Evolutionary conservation across 2,113 vertebrate species (phyloP).

Genomic region (Octodon degus): DNA sequence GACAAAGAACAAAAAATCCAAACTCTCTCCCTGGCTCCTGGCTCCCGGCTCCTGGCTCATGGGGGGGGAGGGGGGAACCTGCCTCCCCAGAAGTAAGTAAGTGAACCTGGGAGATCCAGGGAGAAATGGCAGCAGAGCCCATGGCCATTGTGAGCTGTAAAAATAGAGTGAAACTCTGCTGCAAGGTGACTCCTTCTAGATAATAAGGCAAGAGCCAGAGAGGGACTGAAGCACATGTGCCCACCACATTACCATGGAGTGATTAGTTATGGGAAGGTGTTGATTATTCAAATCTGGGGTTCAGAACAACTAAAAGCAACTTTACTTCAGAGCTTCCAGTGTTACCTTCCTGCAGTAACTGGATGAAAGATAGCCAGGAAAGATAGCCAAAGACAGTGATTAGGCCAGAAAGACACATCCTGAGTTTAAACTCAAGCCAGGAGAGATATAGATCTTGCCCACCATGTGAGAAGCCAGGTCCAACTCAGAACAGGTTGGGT

Average conservation of each 20-base stretch:
- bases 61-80: background rate
- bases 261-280: background rate
- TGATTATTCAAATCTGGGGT: background rate
- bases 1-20: background rate
- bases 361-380: background rate
- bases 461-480: background rate
- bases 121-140: background rate
- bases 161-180: background rate
- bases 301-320: background rate
- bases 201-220: background rate
- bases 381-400: background rate
- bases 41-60: background rate
- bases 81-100: background rate
- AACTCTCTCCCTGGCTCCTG: background rate
- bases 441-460: background rate
- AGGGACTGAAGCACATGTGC: background rate
- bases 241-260: background rate
- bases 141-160: background rate
- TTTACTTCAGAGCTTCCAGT: background rate
- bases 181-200: background rate
- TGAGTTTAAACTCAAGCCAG: background rate
- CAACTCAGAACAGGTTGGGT: background rate
- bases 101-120: background rate
- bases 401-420: background rate
- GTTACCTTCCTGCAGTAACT: background rate